Base-by-base conservation (phyloP, 2,797 vertebrate species). In the Helicolenus hilgendorfi region DNA sequence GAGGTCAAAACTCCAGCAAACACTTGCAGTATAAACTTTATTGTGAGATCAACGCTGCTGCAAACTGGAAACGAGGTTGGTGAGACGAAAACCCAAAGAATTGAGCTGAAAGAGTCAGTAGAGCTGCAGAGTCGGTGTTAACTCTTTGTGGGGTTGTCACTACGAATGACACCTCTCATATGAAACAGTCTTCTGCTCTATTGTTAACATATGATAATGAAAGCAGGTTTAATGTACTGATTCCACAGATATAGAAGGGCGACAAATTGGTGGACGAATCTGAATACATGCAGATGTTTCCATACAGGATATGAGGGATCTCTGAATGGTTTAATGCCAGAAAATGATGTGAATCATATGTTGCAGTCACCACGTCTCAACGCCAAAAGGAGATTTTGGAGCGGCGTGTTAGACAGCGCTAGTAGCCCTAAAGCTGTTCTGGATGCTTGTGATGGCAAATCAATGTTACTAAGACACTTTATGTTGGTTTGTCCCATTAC, bases 351-450 rank as follows among this genome's bases (percentile, higher is more conserved):
- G 15, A 20, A 49, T 49, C 15, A 49, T 49, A 0, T 49, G 7
- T 49, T 49, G 41, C 18, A 53, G 45, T n/a, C 45, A 53, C 18
- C 45, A 53, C 45, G n/a, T 9, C 45, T 53, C 45, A n/a, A 53
- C 1, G 7, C 18, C 8, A 53, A n/a, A 49, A 20, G 15, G 15
- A 49, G 41, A 49, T 49, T 49, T 49, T 49, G 41, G 41, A 49
- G 41, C 3, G 0, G 0, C 0, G 18, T 49, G 3, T 20, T 49
- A 20, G 41, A 8, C 41, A 49, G 41, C 15, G 0, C 15, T 20
- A 49, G 41, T 49, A 20, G 18, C 41, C 26, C 24, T 26, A 58
- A 26, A 59, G 56, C 56, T 59, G 0, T 26, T 59, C 24, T 58
- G 56, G 13, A 15, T 60, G 27, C 8, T 10, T 62, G 0, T 31